A percentile compares a stretch with the other conserved stretches of the same genome.
phyloP scores from a whole-genome alignment of 2,888 invertebrate species.

The Torymus aiolomorphi region DNA sequence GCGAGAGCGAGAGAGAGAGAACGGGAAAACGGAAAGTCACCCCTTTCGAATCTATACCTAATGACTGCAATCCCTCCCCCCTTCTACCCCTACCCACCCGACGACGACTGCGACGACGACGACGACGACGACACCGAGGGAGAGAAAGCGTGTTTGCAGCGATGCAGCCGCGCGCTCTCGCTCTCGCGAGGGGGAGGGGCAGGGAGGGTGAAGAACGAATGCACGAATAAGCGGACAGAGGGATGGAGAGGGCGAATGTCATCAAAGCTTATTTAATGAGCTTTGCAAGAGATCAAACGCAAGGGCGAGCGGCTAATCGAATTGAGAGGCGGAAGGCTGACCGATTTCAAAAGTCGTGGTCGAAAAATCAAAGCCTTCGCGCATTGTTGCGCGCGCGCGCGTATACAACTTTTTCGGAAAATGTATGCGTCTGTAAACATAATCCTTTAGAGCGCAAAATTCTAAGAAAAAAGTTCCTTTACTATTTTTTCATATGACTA shows the following conservation, averaged over 20 bases:
- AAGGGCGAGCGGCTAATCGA: conserved; percentile 41
- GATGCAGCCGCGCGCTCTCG: conserved; percentile 8
- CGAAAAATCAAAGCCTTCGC: conserved; percentile 53
- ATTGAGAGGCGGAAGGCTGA: conserved; percentile 36
- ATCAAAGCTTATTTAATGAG: conserved; percentile 58
- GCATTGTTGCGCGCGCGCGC: background rate
- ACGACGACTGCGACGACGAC: background rate
- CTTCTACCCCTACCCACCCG: conserved; percentile 39
- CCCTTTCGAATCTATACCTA: conserved; percentile 68
- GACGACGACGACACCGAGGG: background rate
- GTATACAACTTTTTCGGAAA: no score
- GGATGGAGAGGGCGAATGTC: conserved; percentile 25
- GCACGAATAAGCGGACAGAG: no score
- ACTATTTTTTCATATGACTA: no score
- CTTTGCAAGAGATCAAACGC: conserved; percentile 49
- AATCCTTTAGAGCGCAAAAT: no score
- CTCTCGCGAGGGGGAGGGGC: conserved; percentile 7
- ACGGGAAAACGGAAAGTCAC: conserved; percentile 64
- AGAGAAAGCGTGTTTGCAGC: conserved; percentile 15
- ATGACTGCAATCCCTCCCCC: conserved; percentile 65
- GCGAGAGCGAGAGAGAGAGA: conserved; percentile 34
- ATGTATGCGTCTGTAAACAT: no score
- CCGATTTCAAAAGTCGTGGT: conserved; percentile 55
- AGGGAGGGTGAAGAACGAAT: no score
- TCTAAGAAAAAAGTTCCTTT: no score